phyloP scores from a whole-genome alignment of 2,888 invertebrate genomes.

The Cylindroiulus punctatus region DNA sequence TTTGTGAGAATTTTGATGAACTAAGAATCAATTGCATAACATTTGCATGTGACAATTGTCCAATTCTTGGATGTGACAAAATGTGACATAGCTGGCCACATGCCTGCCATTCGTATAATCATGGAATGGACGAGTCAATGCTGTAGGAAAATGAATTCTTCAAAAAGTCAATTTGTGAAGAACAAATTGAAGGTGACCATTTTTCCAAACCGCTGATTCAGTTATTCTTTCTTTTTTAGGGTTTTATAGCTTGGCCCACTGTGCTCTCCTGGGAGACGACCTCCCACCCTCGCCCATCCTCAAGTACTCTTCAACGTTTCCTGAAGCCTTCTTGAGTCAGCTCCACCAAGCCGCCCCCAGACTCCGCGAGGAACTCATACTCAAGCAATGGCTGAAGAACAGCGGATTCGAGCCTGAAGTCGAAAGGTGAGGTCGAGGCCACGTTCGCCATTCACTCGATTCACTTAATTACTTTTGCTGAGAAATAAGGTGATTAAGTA shows the following conservation, averaged over 20 bases:
- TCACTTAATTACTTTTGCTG: not conserved
- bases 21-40: no score
- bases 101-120: no score
- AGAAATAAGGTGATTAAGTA: not conserved
- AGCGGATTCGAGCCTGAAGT: constrained; percentile 25
- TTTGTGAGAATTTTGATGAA: no score
- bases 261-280: constrained; percentile 23
- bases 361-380: constrained; percentile 42
- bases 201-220: not conserved
- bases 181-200: no score
- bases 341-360: constrained; percentile 1
- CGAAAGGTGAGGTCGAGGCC: constrained; percentile 39
- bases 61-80: no score
- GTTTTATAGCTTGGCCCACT: constrained; percentile 51
- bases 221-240: constrained; percentile 42
- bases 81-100: no score
- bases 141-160: no score
- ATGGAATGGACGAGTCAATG: no score
- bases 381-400: constrained; percentile 53
- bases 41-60: no score
- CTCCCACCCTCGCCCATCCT: not conserved
- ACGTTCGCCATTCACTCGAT: not conserved
- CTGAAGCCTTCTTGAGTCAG: constrained; percentile 5
- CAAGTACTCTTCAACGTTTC: not conserved
- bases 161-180: no score